A percentile compares a stretch with the other conserved stretches of the same genome.
phyloP scores from a whole-genome alignment of 2,888 invertebrate genomes.

The Gasteruption jaculator region DNA sequence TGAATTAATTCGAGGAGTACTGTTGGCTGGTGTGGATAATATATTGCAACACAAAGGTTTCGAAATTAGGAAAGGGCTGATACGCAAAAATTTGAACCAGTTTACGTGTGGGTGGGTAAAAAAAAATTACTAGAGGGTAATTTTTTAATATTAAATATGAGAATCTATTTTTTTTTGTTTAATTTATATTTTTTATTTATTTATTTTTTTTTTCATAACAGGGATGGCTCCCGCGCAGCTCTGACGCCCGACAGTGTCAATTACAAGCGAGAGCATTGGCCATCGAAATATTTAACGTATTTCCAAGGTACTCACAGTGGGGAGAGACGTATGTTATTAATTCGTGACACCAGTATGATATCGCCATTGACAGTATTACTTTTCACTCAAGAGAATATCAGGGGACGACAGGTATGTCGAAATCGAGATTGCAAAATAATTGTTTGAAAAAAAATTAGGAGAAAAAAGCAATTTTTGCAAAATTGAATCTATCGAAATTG shows the following conservation, averaged over 20 bases:
- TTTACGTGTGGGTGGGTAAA: no score
- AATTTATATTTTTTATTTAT: slow-evolving; percentile 10
- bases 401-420: no score
- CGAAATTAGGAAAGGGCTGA: slow-evolving; percentile 56
- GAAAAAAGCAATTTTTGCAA: no score
- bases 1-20: slow-evolving; percentile 57
- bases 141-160: slow-evolving; percentile 3
- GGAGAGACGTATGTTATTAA: slow-evolving; percentile 56
- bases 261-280: slow-evolving; percentile 52
- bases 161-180: slow-evolving; percentile 1
- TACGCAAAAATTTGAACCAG: no score
- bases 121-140: no score
- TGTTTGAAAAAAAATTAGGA: no score
- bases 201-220: slow-evolving; percentile 47
- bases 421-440: no score
- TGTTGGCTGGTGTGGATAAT: slow-evolving; percentile 60
- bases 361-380: slow-evolving; percentile 59
- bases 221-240: slow-evolving; percentile 57
- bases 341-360: slow-evolving; percentile 59
- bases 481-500: no score
- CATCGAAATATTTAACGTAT: slow-evolving; percentile 55
- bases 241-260: slow-evolving; percentile 65
- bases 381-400: slow-evolving; percentile 50
- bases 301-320: slow-evolving; percentile 58
- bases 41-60: slow-evolving; percentile 53